A percentile compares a stretch with the other conserved stretches of the same genome.
Evolutionary conservation across 2,113 vertebrate species (phyloP).

Genomic region (Hippotragus niger): DNA sequence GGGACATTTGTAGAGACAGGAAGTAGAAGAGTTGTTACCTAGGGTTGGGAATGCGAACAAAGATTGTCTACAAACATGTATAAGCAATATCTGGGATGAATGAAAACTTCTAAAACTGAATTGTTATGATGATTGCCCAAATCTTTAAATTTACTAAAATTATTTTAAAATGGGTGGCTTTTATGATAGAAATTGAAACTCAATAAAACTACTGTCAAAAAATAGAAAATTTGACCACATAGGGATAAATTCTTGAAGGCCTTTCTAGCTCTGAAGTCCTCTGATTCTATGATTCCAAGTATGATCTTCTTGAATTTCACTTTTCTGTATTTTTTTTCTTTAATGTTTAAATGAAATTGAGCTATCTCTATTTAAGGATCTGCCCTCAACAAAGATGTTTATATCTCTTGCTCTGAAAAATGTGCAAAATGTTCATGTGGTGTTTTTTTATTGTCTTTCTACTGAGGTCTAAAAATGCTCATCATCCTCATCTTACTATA

Average conservation of each 20-base stretch:
- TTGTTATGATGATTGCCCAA: neutral
- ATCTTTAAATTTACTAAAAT: neutral
- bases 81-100: neutral
- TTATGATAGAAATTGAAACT: neutral
- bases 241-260: neutral
- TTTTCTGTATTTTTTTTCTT: neutral
- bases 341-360: neutral
- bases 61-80: neutral
- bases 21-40: neutral
- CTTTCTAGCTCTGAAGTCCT: neutral
- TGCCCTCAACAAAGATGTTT: neutral
- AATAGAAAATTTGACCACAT: neutral
- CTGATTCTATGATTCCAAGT: neutral
- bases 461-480: neutral
- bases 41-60: too few species aligned
- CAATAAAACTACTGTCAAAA: neutral
- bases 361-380: neutral
- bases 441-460: too few species aligned
- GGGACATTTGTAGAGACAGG: neutral
- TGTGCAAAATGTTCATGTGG: accelerated
- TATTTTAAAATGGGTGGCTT: neutral
- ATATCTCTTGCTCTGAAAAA: neutral
- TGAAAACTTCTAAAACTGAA: neutral
- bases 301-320: neutral
- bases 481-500: neutral